These are phyloP conservation scores for Pseudopodoces humilis DNA, from an alignment of 2,113 vertebrate genomes.

Conservation along the genomic window DNA sequence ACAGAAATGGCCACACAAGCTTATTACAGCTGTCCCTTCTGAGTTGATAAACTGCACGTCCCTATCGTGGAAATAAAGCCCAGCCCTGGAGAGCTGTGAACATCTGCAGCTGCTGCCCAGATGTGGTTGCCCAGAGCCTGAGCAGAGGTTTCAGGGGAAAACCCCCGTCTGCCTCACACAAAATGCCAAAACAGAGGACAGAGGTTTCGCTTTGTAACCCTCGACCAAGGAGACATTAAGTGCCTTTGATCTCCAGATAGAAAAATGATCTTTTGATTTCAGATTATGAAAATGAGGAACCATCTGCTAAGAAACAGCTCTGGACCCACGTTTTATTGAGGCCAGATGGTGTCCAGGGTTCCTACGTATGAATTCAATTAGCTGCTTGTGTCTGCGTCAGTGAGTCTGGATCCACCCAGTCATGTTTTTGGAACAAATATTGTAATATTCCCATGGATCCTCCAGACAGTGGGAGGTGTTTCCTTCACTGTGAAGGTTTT, in stretches of 20 bases:
- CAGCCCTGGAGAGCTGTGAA: background rate
- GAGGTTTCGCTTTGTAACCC: background rate
- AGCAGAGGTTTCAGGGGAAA: slow-evolving; percentile 28
- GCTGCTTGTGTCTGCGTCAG: slow-evolving; percentile 57
- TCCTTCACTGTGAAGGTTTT: slow-evolving; percentile 59
- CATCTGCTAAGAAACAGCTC: slow-evolving; percentile 27
- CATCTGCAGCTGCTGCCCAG: slow-evolving; percentile 54
- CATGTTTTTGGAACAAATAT: slow-evolving; percentile 68
- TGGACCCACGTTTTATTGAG: slow-evolving; percentile 30
- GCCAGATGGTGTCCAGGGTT: slow-evolving; percentile 63
- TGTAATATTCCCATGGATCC: slow-evolving; percentile 61
- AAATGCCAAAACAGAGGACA: background rate
- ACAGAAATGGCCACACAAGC: background rate
- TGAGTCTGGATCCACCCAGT: slow-evolving; percentile 41
- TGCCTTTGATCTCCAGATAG: slow-evolving; percentile 29
- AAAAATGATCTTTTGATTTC: slow-evolving; percentile 52
- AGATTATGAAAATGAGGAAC: slow-evolving; percentile 29
- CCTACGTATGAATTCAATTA: slow-evolving; percentile 52
- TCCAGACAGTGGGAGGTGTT: slow-evolving; percentile 59
- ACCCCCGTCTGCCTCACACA: background rate
- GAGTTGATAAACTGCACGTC: background rate
- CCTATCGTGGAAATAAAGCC: background rate
- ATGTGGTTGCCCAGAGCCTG: background rate
- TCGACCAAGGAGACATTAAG: background rate
- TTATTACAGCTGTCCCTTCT: background rate